phyloP scores from a whole-genome alignment of 2,113 vertebrate species.

The Tylochromis polylepis region DNA sequence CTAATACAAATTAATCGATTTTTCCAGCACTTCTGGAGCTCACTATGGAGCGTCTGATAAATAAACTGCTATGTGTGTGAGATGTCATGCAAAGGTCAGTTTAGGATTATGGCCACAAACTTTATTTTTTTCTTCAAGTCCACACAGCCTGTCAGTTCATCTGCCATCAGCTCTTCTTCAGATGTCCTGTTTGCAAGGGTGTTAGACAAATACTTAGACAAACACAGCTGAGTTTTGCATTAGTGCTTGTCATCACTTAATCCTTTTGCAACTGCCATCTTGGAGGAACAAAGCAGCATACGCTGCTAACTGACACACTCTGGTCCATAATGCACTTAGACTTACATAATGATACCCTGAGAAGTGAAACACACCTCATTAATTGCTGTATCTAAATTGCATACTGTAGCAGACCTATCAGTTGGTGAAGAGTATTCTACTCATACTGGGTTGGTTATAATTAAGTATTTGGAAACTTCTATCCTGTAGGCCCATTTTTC shows the following conservation, averaged over 20 bases:
- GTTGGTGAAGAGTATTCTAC: conserved; percentile 12
- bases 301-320: not conserved
- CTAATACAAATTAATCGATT: not conserved
- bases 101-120: not conserved
- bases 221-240: conserved; percentile 34
- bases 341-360: not conserved
- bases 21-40: not conserved
- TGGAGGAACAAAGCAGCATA: not conserved
- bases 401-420: not conserved
- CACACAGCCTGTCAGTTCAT: not conserved
- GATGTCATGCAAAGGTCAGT: not conserved
- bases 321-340: not conserved
- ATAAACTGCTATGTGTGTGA: not conserved
- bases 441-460: not conserved
- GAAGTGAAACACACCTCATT: conserved; percentile 3
- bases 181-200: not conserved
- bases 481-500: not conserved
- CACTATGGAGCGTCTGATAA: not conserved
- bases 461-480: conserved; percentile 17
- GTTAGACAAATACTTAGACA: conserved; percentile 8
- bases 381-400: not conserved
- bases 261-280: not conserved
- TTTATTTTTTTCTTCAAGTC: not conserved
- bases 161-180: conserved; percentile 44
- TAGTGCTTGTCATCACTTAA: conserved; percentile 26